These are phyloP conservation scores for Battus philenor DNA, from an alignment of 1,140 invertebrate species.

Conservation along the genomic window DNA sequence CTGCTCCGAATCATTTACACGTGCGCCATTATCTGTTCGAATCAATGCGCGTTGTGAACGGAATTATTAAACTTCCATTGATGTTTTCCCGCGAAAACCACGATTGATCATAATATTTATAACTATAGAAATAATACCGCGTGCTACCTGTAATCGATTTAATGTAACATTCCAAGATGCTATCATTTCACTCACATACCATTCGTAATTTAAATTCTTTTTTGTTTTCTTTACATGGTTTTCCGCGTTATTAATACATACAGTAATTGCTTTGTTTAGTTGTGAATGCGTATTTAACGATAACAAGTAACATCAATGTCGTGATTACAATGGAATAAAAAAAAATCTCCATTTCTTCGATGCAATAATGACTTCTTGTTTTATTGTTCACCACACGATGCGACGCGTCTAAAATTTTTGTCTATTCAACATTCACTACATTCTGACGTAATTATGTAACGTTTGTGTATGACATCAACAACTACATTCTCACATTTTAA, in stretches of 20 bases:
- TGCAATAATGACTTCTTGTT: slow-evolving; percentile 28
- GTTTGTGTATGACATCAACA: too few relatives aligned
- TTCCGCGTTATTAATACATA: slow-evolving; percentile 26
- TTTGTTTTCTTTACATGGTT: slow-evolving; percentile 14
- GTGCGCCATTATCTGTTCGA: background rate
- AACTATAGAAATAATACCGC: background rate
- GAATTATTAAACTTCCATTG: too few relatives aligned
- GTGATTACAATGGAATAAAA: slow-evolving; percentile 31
- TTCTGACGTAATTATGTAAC: too few relatives aligned
- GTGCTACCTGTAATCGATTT: slow-evolving; percentile 1
- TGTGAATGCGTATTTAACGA: slow-evolving; percentile 19
- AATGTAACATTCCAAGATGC: background rate
- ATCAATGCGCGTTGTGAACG: background rate
- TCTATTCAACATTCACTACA: background rate
- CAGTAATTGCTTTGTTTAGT: slow-evolving; percentile 22
- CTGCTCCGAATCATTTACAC: slow-evolving; percentile 4
- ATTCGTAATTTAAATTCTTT: slow-evolving; percentile 13
- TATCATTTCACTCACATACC: slow-evolving; percentile 4
- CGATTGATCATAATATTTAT: too few relatives aligned
- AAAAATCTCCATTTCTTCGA: slow-evolving; percentile 31
- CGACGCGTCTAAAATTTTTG: slow-evolving; percentile 2
- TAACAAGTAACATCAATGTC: slow-evolving; percentile 26
- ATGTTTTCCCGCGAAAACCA: too few relatives aligned
- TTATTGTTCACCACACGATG: slow-evolving; percentile 18
- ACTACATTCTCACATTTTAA: too few relatives aligned